Evolutionary conservation across 2,113 vertebrate genomes (phyloP), one percentile per base, ranked within the genome.

Genomic region (Thinocorus orbignyianus): DNA sequence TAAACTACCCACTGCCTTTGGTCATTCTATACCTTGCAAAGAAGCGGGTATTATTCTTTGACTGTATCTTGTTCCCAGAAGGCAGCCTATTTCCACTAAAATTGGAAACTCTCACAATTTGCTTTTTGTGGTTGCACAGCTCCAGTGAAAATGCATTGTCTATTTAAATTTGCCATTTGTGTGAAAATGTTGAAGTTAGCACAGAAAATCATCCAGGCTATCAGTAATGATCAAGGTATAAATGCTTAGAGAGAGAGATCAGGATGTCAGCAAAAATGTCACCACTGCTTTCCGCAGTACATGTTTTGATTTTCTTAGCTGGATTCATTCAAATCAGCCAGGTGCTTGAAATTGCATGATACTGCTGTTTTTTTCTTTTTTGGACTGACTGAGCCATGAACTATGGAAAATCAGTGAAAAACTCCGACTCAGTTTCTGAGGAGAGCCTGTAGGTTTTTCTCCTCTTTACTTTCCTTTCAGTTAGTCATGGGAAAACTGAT

Each of bases 221-320:
- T 93, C 88, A 91, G 88, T 76, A 96, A 86, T 86, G 90, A 96
- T 84, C 76, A 93, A 90, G 80, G 76, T 81, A 90, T 92, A 94
- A 97, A 88, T 57, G 76, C 79, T 83, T 55, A 92, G 81, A 90
- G 69, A 84, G 66, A 88, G 76, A 90, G 90, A 96, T 95, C 88
- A 93, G 55, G 86, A 92, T 96, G 92, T 96, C 94, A 96, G 90
- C 94, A 97, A 94, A 96, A 97, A 96, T 90, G 92, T 93, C 94
- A 90, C 55, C 82, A 74, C 52, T 86, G 31, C 33, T 94, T 96
- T 97, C 92, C 4, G 22, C 88, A 96, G 88, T 93, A 86, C 86
- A 60, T 64, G 65, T 96, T 96, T 95, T 90, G 82, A 86, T 92
- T 90, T 92, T 86, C 86, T 86, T 70, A 93, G 64, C 55, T 83